Evolutionary conservation across 2,888 invertebrate genomes (phyloP).

Genomic region (Adelphocoris suturalis): DNA sequence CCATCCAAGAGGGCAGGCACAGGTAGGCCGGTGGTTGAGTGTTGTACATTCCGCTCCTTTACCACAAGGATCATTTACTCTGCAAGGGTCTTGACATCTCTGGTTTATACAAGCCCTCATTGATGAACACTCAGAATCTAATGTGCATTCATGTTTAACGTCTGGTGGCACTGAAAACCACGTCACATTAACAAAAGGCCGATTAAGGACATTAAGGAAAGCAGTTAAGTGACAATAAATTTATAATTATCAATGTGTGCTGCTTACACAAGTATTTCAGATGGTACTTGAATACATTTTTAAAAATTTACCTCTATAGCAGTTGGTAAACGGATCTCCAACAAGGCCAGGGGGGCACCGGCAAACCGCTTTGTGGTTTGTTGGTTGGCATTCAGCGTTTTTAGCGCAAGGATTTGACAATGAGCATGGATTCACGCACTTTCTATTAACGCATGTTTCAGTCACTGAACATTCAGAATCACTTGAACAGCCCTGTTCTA

Average conservation of each 20-base stretch:
- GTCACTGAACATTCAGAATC: conserved; percentile 87
- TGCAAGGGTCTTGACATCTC: conserved; percentile 90
- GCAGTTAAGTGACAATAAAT: too few species aligned
- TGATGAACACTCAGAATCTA: conserved; percentile 87
- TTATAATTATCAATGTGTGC: too few species aligned
- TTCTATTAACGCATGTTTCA: conserved; percentile 86
- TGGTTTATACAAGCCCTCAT: conserved; percentile 89
- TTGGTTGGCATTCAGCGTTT: conserved; percentile 88
- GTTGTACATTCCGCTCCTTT: conserved; percentile 89
- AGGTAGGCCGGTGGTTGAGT: conserved; percentile 88
- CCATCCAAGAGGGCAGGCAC: conserved; percentile 90
- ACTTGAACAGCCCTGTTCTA: conserved; percentile 83
- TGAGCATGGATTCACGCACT: conserved; percentile 88
- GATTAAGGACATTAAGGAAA: too few species aligned
- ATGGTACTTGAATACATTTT: not conserved
- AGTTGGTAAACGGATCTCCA: conserved; percentile 91
- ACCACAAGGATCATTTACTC: conserved; percentile 88
- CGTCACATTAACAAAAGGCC: too few species aligned
- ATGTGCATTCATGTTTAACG: conserved; percentile 83
- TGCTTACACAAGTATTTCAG: too few species aligned
- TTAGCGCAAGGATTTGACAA: conserved; percentile 86
- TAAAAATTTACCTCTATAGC: conserved; percentile 80
- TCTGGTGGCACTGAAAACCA: conserved; percentile 25
- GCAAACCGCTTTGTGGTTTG: conserved; percentile 88
- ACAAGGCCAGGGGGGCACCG: conserved; percentile 86